phyloP scores from a whole-genome alignment of 2,888 invertebrate species.

The Ceraclea dissimilis region DNA sequence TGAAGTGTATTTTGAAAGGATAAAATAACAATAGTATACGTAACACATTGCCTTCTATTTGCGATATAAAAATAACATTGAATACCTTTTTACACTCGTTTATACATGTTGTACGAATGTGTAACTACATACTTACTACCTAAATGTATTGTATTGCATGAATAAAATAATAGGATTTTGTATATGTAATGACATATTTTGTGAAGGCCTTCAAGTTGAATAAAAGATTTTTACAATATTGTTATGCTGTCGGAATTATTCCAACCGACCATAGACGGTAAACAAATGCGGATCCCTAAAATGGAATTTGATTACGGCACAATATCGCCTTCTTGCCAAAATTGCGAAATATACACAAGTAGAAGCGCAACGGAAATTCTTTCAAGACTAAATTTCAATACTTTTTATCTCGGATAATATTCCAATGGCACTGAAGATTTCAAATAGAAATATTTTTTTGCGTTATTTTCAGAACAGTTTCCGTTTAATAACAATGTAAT shows the following conservation, averaged over 20 bases:
- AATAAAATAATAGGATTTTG: no score
- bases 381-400: not conserved
- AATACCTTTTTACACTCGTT: not conserved
- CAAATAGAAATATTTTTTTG: not conserved
- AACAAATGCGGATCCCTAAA: not conserved
- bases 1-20: no score
- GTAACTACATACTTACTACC: not conserved
- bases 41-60: no score
- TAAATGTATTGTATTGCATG: no score
- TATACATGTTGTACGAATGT: not conserved
- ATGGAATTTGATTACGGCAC: not conserved
- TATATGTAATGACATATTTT: no score
- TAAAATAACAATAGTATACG: no score
- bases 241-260: not conserved
- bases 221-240: constrained; percentile 1
- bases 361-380: not conserved
- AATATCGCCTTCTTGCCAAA: not conserved
- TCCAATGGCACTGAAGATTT: not conserved
- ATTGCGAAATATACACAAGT: not conserved
- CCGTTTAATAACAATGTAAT: no score
- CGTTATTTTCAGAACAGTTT: not conserved
- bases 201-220: not conserved
- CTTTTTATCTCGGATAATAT: not conserved
- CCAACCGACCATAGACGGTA: not conserved
- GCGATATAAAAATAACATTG: no score